phyloP scores from a whole-genome alignment of 2,797 vertebrate genomes.

The Malurus splendens region DNA sequence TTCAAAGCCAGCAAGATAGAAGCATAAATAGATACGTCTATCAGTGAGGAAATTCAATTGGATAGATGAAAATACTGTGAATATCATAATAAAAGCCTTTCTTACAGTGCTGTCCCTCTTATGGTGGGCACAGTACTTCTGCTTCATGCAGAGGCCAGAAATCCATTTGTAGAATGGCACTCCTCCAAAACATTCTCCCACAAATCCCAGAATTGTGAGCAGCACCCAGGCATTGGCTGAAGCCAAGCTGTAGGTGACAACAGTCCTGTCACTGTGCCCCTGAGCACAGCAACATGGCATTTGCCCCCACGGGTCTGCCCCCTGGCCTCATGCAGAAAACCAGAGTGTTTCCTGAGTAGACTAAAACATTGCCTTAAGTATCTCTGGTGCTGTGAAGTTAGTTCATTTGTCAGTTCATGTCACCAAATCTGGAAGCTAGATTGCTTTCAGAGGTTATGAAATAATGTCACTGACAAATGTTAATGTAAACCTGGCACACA shows the following conservation, averaged over 20 bases:
- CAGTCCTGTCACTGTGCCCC: fast-evolving
- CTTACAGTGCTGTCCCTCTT: background rate
- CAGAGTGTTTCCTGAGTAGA: fast-evolving
- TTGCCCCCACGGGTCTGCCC: fast-evolving
- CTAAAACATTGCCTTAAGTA: background rate
- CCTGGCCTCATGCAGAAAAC: background rate
- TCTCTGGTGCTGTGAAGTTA: background rate
- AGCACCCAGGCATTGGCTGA: background rate
- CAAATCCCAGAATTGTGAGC: background rate
- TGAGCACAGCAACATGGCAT: fast-evolving
- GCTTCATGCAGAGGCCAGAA: background rate
- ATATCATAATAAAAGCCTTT: background rate
- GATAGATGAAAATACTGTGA: background rate
- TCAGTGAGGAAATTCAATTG: background rate
- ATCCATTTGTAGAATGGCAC: background rate
- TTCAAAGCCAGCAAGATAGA: background rate
- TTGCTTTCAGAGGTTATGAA: background rate
- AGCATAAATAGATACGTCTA: background rate
- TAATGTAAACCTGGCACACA: background rate
- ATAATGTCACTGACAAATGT: background rate
- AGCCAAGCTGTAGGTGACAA: background rate
- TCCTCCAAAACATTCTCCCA: background rate
- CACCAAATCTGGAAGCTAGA: background rate
- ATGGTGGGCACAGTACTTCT: background rate
- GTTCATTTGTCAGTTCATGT: background rate